Evolutionary conservation across 2,888 invertebrate genomes (phyloP), one percentile per base, ranked within the genome.

Genomic region (Trissolcus brochymenae): DNA sequence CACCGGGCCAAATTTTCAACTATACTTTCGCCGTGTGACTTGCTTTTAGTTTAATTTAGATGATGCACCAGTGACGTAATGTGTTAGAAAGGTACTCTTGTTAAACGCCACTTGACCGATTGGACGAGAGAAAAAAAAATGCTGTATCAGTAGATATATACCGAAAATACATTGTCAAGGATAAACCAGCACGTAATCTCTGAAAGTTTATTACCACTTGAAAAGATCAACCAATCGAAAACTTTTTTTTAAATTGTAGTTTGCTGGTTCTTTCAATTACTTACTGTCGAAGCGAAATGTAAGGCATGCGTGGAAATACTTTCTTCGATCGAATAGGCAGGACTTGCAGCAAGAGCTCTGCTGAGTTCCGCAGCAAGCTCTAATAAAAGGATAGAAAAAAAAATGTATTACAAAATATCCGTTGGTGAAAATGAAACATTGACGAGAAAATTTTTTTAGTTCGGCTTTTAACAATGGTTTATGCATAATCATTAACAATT

Each of bases 21-120:
- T 81, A 82, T 82, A 82, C 82, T 82, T 82, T 82, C 81, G 82
- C 81, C 81, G 79, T 80, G 81, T 81, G 80, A 80, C 82, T 82
- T 82, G 81, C 81, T 82, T 84, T 84, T 83, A 79, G 84, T 84
- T 83, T 84, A 85, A 85, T 84, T 85, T 85, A 85, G 85, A 84
- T 83, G 81, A 82, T 82, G 82, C 81, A 78, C 76, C 66, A 71
- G 80, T 85, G 84, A 85, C 83, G 84, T 84, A 84, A 85, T 82
- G 77, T 85, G 80, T 84, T 84, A 85, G 80, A 81, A 82, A 81
- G 79, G 68, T 79, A 70, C 76, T 72, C 76, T 81, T 76, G 81
- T 85, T 82, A 81, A 73, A 81, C 81, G 76, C 76, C 72, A 78
- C 80, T 81, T 79, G 76, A 68, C 60, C 80, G 80, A 82, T 83